Evolutionary conservation across 2,797 vertebrate genomes (phyloP), one percentile per base, ranked within the genome.

Genomic region (Sparidentex hasta): DNA sequence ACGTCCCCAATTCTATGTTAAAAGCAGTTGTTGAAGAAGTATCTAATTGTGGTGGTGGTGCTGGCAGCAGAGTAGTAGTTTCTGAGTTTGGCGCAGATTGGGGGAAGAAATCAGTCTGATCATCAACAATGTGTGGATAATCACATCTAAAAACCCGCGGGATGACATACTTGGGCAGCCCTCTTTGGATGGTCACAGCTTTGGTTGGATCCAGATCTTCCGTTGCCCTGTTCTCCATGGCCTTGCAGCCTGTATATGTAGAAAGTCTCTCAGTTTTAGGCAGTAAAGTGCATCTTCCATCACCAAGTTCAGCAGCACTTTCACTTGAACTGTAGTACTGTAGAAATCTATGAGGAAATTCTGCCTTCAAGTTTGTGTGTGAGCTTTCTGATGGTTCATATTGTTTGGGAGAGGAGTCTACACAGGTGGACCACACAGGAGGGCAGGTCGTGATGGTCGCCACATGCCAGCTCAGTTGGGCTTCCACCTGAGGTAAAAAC

Each of bases 371-470:
- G 7, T 23, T n/a, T 11, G 7, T 41, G 47, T 58, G 57, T 63
- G 61, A 48, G 16, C 52, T 57, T 25, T 68, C 62, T 71, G 58
- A 65, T 48, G 38, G 48, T 58, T 72, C 33, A 62, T 75, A 61
- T 51, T 71, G 58, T 51, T 46, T 29, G 7, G 86, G 72, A 65
- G 87, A 85, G 17, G 58, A 83, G 67, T 78, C 65, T 2, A 68
- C 44, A 81, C 23, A 76, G 20, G 43, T 70, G 14, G 80, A 71
- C 95, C 95, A 95, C 74, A 94, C 92, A 17, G 88, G 85, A 50
- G 93, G 88, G 29, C 83, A 78, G 3, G 92, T 91, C 7, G 86
- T 79, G 33, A 95, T 70, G 0, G 93, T 92, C 41, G 92, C 95
- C 0, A 95, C 51, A 72, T 88, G 90, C 82, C 93, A 79, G 48